These are phyloP conservation scores for Lasioglossum calceatum DNA, from an alignment of 2,888 invertebrate genomes.

Conservation along the genomic window DNA sequence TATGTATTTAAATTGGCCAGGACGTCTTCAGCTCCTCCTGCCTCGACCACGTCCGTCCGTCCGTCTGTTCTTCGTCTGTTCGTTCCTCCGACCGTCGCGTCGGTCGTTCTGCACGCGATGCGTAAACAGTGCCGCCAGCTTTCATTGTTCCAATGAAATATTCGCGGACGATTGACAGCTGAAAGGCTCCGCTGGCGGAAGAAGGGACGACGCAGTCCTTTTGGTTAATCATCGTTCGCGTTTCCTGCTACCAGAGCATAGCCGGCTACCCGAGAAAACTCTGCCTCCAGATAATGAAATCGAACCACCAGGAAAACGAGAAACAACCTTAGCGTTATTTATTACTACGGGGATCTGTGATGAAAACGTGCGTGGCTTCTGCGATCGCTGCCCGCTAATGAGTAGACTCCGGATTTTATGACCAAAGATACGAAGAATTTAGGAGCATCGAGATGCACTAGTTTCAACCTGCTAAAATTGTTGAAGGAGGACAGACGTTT, in stretches of 20 bases:
- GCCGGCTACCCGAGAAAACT: neutral
- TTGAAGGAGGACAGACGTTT: too few species aligned
- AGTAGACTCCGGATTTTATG: neutral
- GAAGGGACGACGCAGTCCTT: conserved; percentile 27
- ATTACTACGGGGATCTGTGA: neutral
- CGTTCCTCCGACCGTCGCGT: neutral
- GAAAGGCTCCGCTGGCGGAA: conserved; percentile 20
- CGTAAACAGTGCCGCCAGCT: conserved; percentile 32
- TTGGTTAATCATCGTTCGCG: conserved; percentile 22
- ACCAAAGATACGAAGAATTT: neutral
- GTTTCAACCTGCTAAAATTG: too few species aligned
- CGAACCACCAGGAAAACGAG: neutral
- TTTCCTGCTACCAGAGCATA: neutral
- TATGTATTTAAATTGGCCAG: conserved; percentile 79
- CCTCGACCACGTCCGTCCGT: conserved; percentile 4
- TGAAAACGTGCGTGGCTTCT: neutral
- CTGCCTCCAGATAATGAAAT: neutral
- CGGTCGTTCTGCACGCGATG: conserved; percentile 14
- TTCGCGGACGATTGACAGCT: conserved; percentile 28
- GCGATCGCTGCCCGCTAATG: neutral
- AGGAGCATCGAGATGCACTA: too few species aligned
- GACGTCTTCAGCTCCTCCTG: conserved; percentile 53
- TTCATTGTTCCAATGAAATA: conserved; percentile 39
- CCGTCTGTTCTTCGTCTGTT: neutral
- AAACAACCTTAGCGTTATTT: neutral